phyloP scores from a whole-genome alignment of 2,888 invertebrate species.

The Tetragonula carbonaria region DNA sequence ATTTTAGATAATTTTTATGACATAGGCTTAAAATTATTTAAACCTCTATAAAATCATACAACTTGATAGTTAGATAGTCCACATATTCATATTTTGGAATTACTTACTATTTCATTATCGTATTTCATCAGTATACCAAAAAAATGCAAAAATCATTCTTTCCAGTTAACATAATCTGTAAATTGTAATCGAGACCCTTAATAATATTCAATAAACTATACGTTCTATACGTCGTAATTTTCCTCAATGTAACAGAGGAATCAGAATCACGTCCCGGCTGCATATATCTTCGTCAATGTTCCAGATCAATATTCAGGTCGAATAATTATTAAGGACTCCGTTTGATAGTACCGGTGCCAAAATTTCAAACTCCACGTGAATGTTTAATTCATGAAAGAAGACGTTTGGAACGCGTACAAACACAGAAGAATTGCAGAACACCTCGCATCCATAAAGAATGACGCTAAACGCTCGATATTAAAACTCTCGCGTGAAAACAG shows the following conservation, averaged over 20 bases:
- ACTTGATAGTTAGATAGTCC: no score
- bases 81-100: no score
- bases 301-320: background rate
- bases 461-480: background rate
- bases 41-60: no score
- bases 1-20: no score
- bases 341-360: background rate
- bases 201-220: no score
- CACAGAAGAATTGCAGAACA: slow-evolving; percentile 6
- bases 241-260: background rate
- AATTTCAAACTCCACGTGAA: background rate
- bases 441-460: background rate
- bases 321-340: background rate
- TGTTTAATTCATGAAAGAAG: slow-evolving; percentile 1
- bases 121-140: background rate
- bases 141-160: background rate
- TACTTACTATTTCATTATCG: background rate
- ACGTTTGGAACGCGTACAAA: background rate
- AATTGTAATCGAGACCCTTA: background rate
- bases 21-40: no score
- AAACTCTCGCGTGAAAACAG: background rate
- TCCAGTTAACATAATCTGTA: background rate
- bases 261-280: background rate
- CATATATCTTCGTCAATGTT: background rate
- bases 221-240: background rate